Evolutionary conservation across 1,140 invertebrate genomes (phyloP).

Genomic region (Cardiocondyla obscurior): DNA sequence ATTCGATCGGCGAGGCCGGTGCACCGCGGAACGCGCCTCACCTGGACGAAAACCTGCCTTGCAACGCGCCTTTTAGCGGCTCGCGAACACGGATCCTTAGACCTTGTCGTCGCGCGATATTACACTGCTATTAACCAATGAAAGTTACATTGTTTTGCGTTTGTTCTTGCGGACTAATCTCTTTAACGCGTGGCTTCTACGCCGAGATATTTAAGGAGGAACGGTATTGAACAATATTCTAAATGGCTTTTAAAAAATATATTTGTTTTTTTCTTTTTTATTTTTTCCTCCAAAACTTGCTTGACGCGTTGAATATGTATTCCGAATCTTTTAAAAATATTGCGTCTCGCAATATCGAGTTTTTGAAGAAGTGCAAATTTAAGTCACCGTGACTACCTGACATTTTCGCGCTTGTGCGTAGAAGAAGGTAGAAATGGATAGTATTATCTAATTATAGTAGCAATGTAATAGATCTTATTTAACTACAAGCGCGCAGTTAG

Average conservation of each 20-base stretch:
- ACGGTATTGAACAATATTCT: not conserved
- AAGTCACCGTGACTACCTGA: not conserved
- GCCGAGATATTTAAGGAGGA: not conserved
- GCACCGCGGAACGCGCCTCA: not conserved
- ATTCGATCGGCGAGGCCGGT: slow-evolving; percentile 23
- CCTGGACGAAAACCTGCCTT: slow-evolving; percentile 32
- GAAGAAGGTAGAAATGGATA: not conserved
- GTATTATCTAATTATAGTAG: not conserved
- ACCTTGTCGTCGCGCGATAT: not conserved
- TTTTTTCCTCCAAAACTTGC: too few relatives aligned
- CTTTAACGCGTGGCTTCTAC: not conserved
- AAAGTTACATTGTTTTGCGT: not conserved
- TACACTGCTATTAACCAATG: not conserved
- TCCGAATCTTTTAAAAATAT: too few relatives aligned
- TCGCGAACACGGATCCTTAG: not conserved
- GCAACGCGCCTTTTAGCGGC: slow-evolving; percentile 23
- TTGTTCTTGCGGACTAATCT: not conserved
- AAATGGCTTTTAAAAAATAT: too few relatives aligned
- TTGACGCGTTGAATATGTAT: too few relatives aligned
- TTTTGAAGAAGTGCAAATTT: not conserved
- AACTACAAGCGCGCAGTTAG: not conserved
- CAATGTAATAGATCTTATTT: not conserved
- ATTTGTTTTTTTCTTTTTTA: too few relatives aligned
- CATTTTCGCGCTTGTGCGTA: not conserved
- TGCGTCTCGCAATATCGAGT: not conserved